Evolutionary conservation across 1,140 invertebrate genomes (phyloP).

Genomic region (Polypedilum pembai): DNA sequence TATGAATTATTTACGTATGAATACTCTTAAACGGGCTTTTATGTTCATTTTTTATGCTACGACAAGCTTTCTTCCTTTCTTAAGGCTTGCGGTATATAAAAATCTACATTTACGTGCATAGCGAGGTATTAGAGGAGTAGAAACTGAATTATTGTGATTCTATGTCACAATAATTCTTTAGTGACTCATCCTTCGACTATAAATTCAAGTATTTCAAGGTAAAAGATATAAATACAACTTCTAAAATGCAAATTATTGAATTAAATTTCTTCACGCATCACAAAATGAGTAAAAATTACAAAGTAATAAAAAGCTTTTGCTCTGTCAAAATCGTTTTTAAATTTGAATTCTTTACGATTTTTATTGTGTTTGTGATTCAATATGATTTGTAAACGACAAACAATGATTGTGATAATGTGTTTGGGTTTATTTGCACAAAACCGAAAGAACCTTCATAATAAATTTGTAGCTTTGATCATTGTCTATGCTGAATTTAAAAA

Average conservation of each 20-base stretch:
- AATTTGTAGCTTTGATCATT: no score
- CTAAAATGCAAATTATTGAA: not conserved
- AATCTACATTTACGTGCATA: no score
- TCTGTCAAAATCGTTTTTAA: no score
- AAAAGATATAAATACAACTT: not conserved
- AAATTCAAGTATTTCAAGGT: not conserved
- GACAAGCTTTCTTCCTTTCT: not conserved
- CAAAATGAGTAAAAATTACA: conserved; percentile 6
- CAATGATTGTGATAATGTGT: no score
- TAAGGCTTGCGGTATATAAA: not conserved
- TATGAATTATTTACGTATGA: conserved; percentile 14
- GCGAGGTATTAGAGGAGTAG: not conserved
- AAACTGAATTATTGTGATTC: not conserved
- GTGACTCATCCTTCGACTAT: not conserved
- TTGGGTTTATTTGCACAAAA: no score
- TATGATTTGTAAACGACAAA: no score
- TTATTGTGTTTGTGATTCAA: no score
- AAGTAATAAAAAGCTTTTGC: not conserved
- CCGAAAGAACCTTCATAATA: no score
- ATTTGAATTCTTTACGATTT: no score
- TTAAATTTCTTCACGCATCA: not conserved
- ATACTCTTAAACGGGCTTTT: not conserved
- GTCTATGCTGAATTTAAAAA: no score
- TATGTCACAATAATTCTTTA: not conserved
- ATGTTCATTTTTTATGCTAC: not conserved